Base-by-base conservation (phyloP, 2,797 vertebrate species). In the Champsocephalus gunnari region DNA sequence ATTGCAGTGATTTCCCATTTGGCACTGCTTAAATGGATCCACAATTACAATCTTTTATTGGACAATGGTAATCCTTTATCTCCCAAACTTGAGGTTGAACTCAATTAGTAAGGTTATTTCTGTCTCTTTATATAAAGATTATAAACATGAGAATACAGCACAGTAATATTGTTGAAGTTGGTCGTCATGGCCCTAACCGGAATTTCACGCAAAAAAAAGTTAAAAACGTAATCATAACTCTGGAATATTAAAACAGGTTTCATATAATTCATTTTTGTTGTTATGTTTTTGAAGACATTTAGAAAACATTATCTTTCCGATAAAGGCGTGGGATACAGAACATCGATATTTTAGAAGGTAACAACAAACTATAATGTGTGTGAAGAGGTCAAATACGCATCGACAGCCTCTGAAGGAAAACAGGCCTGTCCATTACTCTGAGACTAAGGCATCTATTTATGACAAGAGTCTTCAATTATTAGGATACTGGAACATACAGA, bases 131-230 rank as follows among this genome's bases (percentile, higher is more conserved):
- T 60, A 43, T 17, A 13, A 47, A 48, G 34, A 55, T 41, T 60
- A 67, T 41, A 77, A 67, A 68, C 61, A 41, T 56, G 59, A 79
- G 54, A 50, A 19, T 38, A 66, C 50, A 66, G 61, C 24, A 14
- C 51, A 66, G 70, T 44, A 19, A 53, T 21, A 54, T 3, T 61
- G 70, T 41, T 34, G 12, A 51, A 24, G 49, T 38, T 47, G 24
- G 70, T 14, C 12, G 5, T 74, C 51, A 73, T 24, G 32, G 55
- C 12, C 54, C 58, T 60, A 73, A 48, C 68, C 61, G 45, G 44
- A 14, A 38, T 38, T 38, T 38, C 1, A 6, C 34, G 2, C 34
- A 34, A 7, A 12, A 14, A 45, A 24, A 60, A 10, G 12, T 38
- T 12, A 58, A 41, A n/a, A 58, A 58, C 17, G 41, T 41, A n/a